These are phyloP conservation scores for Suncus etruscus DNA, from an alignment of 2,113 vertebrate genomes.

Conservation along the genomic window DNA sequence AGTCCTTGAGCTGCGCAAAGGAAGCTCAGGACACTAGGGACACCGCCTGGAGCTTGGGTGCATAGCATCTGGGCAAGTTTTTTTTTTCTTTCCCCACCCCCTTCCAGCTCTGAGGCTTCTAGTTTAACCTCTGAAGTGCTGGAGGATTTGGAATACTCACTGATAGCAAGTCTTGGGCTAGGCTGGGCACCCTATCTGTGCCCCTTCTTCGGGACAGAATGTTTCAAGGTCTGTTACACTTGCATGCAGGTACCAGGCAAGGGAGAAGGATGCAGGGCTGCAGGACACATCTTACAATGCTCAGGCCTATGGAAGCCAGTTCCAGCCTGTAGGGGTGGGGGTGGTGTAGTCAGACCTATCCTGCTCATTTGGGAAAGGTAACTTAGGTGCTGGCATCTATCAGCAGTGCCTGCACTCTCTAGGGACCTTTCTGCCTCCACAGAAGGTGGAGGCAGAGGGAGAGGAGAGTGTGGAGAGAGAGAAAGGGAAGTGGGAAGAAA, in stretches of 20 bases:
- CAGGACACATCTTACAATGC: slow-evolving; percentile 15
- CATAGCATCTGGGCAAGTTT: slow-evolving; percentile 80
- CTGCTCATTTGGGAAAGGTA: slow-evolving; percentile 52
- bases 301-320: not conserved
- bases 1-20: slow-evolving; percentile 57
- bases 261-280: not conserved
- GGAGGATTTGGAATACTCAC: not conserved
- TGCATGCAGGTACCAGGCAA: not conserved
- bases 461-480: slow-evolving; percentile 65
- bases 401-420: slow-evolving; percentile 17
- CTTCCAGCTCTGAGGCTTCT: not conserved
- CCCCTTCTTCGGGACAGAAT: fast-evolving
- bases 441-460: slow-evolving; percentile 64
- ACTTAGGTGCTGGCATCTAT: slow-evolving; percentile 2
- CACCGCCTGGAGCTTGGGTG: slow-evolving; percentile 87
- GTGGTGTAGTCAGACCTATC: slow-evolving; percentile 4
- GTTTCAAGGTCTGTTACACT: not conserved
- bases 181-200: not conserved
- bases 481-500: slow-evolving; percentile 78
- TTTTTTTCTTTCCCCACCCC: not conserved
- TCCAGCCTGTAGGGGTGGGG: not conserved
- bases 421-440: slow-evolving; percentile 41
- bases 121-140: slow-evolving; percentile 73
- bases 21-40: slow-evolving; percentile 86
- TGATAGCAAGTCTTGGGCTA: not conserved